Conservation (phyloP, 92 coral and sea anemone species). For the Epizoanthus scotinus region DNA sequence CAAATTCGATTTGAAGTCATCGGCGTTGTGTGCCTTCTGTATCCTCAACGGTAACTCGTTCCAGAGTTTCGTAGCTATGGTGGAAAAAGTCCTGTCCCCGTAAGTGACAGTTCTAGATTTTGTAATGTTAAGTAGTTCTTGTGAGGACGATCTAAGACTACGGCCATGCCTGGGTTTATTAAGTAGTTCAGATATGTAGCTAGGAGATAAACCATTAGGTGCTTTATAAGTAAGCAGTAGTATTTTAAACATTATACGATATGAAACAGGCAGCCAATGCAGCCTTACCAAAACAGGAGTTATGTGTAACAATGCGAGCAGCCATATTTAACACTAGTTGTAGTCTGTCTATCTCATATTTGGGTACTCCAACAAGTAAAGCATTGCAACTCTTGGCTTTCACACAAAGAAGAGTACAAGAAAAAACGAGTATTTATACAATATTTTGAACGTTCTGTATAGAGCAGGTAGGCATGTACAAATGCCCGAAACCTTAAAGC, state of each 20-base stretch:
- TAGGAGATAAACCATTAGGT: conserved; percentile 29
- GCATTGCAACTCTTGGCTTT: too few species aligned
- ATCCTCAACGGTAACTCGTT: not conserved
- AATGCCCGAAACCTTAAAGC: too few species aligned
- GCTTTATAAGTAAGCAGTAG: conserved; percentile 24
- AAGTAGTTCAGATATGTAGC: conserved; percentile 30
- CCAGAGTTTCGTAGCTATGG: conserved; percentile 27
- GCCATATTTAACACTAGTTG: conserved; percentile 33
- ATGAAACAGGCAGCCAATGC: conserved; percentile 47
- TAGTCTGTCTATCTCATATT: conserved; percentile 18
- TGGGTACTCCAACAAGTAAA: conserved; percentile 30
- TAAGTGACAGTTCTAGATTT: conserved; percentile 23
- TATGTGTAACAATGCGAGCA: conserved; percentile 37
- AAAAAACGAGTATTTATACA: too few species aligned
- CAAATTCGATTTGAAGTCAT: too few species aligned
- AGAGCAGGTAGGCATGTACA: too few species aligned
- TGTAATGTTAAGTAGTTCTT: conserved; percentile 18
- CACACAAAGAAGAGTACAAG: too few species aligned
- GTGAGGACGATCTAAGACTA: conserved; percentile 3
- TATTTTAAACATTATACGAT: conserved; percentile 38
- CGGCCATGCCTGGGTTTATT: not conserved
- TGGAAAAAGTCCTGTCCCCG: too few species aligned
- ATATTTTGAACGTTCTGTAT: too few species aligned
- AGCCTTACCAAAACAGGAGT: not conserved
- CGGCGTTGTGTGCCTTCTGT: too few species aligned